A percentile compares a stretch with the other conserved stretches of the same genome.
phyloP scores from a whole-genome alignment of 2,113 vertebrate genomes.

The Salminus brasiliensis region DNA sequence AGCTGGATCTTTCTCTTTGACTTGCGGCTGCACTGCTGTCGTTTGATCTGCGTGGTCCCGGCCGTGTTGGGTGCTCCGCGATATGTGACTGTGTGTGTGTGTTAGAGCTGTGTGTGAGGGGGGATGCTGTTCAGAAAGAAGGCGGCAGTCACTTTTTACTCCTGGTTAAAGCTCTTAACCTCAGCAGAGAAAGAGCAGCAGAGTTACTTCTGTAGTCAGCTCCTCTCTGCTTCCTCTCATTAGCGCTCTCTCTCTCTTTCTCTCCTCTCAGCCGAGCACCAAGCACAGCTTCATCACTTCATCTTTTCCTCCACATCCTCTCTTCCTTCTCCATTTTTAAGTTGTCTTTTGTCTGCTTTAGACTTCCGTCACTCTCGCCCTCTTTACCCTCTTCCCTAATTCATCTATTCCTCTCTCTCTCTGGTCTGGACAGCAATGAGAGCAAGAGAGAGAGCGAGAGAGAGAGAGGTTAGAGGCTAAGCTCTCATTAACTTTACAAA shows the following conservation, averaged over 20 bases:
- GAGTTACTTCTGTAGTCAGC: not conserved
- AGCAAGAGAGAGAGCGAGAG: too few species aligned
- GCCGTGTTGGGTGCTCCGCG: too few species aligned
- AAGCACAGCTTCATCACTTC: not conserved
- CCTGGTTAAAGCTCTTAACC: not conserved
- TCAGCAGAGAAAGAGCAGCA: not conserved
- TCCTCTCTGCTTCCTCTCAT: not conserved
- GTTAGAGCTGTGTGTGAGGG: not conserved
- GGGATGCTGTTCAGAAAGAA: not conserved
- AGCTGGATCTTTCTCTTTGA: not conserved
- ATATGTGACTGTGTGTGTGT: not conserved
- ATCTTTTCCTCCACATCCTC: not conserved
- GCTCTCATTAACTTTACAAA: not conserved
- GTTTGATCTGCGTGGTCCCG: not conserved
- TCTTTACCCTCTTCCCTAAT: not conserved
- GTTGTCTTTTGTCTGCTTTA: too few species aligned
- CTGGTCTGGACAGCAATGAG: too few species aligned
- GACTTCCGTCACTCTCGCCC: too few species aligned
- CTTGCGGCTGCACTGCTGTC: not conserved
- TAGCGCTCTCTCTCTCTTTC: not conserved
- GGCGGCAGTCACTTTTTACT: not conserved
- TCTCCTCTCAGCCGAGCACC: not conserved
- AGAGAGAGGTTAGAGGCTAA: not conserved
- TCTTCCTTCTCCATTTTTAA: too few species aligned
- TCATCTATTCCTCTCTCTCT: too few species aligned